These are phyloP conservation scores for Buathra laborator DNA, from an alignment of 2,888 invertebrate species.

Conservation along the genomic window DNA sequence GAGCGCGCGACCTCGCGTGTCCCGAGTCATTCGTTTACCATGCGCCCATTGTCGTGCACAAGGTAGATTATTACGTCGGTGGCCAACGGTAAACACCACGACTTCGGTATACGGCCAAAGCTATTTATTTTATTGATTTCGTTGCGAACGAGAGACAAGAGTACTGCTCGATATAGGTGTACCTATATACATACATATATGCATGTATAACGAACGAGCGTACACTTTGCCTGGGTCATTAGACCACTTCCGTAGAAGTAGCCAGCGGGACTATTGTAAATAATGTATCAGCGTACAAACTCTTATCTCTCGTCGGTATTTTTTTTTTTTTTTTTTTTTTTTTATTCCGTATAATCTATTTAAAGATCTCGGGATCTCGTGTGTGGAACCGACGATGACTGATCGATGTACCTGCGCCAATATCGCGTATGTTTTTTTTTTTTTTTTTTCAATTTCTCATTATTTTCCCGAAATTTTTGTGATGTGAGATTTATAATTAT, in stretches of 20 bases:
- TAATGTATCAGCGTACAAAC: constrained; percentile 37
- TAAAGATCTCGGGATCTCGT: constrained; percentile 33
- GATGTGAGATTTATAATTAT: too few relatives aligned
- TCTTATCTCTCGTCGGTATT: constrained; percentile 60
- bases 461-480: too few relatives aligned
- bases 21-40: constrained; percentile 70
- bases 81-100: constrained; percentile 68
- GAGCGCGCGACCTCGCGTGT: constrained; percentile 68
- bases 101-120: constrained; percentile 55
- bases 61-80: constrained; percentile 69
- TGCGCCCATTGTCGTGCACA: constrained; percentile 37
- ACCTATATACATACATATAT: constrained; percentile 11
- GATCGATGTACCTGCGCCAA: background rate
- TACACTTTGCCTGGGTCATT: constrained; percentile 24
- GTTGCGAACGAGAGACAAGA: constrained; percentile 30
- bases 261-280: constrained; percentile 33
- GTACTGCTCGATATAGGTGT: background rate
- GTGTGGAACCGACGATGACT: background rate
- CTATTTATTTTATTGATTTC: constrained; percentile 77
- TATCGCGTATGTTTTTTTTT: too few relatives aligned
- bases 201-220: constrained; percentile 1
- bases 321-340: constrained; percentile 39
- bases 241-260: constrained; percentile 20
- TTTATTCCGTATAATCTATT: constrained; percentile 36
- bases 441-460: too few relatives aligned